Evolutionary conservation across 1,140 invertebrate species (phyloP).

Genomic region (Bombus picipes): DNA sequence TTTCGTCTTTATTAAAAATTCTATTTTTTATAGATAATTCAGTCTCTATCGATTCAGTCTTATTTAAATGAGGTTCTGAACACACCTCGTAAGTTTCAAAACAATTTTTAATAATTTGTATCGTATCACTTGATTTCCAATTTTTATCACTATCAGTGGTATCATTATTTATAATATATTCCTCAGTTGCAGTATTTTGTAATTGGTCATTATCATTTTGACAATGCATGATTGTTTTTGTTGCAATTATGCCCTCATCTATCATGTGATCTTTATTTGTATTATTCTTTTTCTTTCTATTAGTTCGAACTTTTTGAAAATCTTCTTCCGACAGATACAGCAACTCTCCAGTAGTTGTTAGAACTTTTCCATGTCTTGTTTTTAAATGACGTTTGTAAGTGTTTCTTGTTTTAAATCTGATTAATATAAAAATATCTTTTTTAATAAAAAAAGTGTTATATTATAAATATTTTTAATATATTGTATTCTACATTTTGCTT

Average conservation of each 20-base stretch:
- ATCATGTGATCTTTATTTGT: conserved; percentile 37
- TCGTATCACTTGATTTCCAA: conserved; percentile 38
- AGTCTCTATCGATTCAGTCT: conserved; percentile 68
- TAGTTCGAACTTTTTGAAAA: conserved; percentile 83
- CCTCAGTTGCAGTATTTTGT: conserved; percentile 50
- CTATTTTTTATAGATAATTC: conserved; percentile 64
- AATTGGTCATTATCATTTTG: conserved; percentile 45
- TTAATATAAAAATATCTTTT: not conserved
- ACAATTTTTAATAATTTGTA: conserved; percentile 59
- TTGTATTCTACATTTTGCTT: not conserved
- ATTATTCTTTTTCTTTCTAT: conserved; percentile 71
- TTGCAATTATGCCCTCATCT: conserved; percentile 60
- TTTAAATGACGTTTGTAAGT: conserved; percentile 87
- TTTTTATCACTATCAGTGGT: conserved; percentile 27
- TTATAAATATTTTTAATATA: conserved; percentile 9
- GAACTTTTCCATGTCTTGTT: conserved; percentile 85
- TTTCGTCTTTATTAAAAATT: conserved; percentile 21
- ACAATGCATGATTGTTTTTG: conserved; percentile 70
- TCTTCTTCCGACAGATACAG: conserved; percentile 84
- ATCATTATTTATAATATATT: conserved; percentile 50
- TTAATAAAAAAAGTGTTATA: conserved; percentile 5
- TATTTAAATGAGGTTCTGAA: conserved; percentile 59
- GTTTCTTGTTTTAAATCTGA: conserved; percentile 86
- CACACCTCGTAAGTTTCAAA: conserved; percentile 60
- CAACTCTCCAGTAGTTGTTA: conserved; percentile 84